A percentile compares a stretch with the other conserved stretches of the same genome.
phyloP scores from a whole-genome alignment of 2,113 vertebrate genomes.

The Pantherophis guttatus region DNA sequence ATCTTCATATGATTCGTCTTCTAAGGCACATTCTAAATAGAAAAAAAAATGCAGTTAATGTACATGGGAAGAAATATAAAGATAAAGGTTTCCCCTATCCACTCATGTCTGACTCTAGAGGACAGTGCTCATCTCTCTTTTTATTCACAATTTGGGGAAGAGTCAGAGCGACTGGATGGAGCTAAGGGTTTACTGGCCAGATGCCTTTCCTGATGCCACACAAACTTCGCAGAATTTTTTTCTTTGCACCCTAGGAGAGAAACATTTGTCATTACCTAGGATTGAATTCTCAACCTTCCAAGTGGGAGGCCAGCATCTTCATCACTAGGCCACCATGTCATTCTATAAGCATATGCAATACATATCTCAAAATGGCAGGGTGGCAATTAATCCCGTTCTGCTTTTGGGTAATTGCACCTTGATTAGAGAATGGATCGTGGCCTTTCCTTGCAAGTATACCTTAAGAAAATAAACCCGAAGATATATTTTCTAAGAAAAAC shows the following conservation, averaged over 20 bases:
- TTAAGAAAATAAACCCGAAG: no score
- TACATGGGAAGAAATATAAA: background rate
- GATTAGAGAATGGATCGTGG: no score
- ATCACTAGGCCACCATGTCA: background rate
- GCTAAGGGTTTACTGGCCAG: background rate
- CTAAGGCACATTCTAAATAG: conserved; percentile 87
- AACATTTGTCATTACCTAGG: no score
- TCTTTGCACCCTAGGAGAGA: background rate
- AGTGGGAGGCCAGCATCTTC: background rate
- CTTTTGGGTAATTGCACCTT: no score
- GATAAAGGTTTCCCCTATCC: background rate
- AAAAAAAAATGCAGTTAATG: conserved; percentile 26
- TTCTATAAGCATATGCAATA: background rate
- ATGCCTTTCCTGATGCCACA: background rate
- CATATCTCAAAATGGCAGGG: background rate
- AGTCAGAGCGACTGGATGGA: background rate
- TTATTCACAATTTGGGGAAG: background rate
- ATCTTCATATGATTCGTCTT: conserved; percentile 92
- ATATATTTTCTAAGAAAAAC: no score
- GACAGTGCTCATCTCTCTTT: background rate
- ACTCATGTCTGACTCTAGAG: background rate
- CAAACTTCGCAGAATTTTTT: background rate
- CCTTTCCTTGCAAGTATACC: no score
- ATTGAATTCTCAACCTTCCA: background rate
- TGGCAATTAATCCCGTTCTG: no score